These are phyloP conservation scores for Andrena bucephala DNA, from an alignment of 2,888 invertebrate genomes.

Conservation along the genomic window DNA sequence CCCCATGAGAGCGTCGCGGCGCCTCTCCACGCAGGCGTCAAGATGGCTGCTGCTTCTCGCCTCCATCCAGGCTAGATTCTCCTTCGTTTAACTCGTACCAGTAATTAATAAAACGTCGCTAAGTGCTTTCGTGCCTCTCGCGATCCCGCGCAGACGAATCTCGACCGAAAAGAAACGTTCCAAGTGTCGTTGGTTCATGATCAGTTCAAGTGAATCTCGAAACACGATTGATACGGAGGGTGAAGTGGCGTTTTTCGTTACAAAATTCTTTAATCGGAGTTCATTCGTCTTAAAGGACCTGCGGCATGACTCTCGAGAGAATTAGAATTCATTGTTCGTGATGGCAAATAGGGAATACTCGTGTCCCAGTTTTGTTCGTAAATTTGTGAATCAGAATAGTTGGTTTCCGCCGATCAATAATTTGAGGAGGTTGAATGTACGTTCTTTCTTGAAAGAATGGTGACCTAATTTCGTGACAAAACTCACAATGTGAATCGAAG, in stretches of 20 bases:
- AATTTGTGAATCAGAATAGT: conserved; percentile 34
- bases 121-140: conserved; percentile 70
- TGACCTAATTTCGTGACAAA: conserved; percentile 47
- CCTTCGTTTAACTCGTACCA: conserved; percentile 73
- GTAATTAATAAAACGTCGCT: conserved; percentile 77
- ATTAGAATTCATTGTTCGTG: background rate
- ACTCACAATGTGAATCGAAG: background rate
- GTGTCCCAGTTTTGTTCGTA: conserved; percentile 15
- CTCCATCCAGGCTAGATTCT: conserved; percentile 73
- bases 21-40: conserved; percentile 81
- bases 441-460: conserved; percentile 22
- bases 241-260: conserved; percentile 55
- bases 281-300: background rate
- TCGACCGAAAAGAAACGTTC: conserved; percentile 17
- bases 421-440: conserved; percentile 35
- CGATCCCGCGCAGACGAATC: conserved; percentile 50
- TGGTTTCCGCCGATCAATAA: conserved; percentile 59
- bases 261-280: background rate
- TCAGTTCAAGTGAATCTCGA: conserved; percentile 11
- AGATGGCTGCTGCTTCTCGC: conserved; percentile 80
- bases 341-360: background rate
- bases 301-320: background rate
- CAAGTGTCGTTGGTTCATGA: conserved; percentile 37
- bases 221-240: conserved; percentile 25
- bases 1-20: conserved; percentile 71